phyloP scores from a whole-genome alignment of 2,888 invertebrate species.

The Drosophila anomelani region DNA sequence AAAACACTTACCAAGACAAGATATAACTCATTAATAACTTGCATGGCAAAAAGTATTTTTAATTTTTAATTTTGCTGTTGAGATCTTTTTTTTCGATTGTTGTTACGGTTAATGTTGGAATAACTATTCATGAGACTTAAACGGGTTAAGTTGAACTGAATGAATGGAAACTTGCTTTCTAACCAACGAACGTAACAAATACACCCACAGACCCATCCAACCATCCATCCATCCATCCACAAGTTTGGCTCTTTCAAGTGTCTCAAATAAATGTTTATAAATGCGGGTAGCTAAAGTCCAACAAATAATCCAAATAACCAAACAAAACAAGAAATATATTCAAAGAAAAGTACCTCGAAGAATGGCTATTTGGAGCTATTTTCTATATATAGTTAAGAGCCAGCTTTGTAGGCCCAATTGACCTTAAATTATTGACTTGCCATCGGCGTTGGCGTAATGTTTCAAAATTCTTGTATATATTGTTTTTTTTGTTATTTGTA shows the following conservation, averaged over 20 bases:
- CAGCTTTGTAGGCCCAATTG: slow-evolving; percentile 59
- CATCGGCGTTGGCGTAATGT: slow-evolving; percentile 48
- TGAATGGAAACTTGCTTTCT: slow-evolving; percentile 39
- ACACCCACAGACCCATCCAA: slow-evolving; percentile 39
- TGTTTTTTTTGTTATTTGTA: neutral
- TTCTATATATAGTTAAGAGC: slow-evolving; percentile 40
- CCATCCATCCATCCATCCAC: slow-evolving; percentile 19
- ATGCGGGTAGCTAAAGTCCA: slow-evolving; percentile 29
- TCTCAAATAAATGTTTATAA: slow-evolving; percentile 12
- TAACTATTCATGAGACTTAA: slow-evolving; percentile 44
- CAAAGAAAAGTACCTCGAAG: slow-evolving; percentile 20
- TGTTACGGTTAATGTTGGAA: slow-evolving; percentile 40
- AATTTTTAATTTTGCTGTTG: slow-evolving; percentile 30
- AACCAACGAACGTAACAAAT: slow-evolving; percentile 21
- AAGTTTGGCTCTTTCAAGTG: slow-evolving; percentile 22
- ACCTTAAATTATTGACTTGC: slow-evolving; percentile 70
- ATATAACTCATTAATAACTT: slow-evolving; percentile 44
- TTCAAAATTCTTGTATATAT: slow-evolving; percentile 41
- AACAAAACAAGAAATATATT: neutral
- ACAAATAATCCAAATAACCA: neutral
- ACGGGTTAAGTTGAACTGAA: slow-evolving; percentile 24
- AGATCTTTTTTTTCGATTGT: slow-evolving; percentile 26
- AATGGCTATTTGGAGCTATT: slow-evolving; percentile 37
- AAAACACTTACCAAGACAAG: slow-evolving; percentile 38
- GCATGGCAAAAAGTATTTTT: slow-evolving; percentile 40